These are phyloP conservation scores for Hemibagrus wyckioides DNA, from an alignment of 2,113 vertebrate species.

Conservation along the genomic window DNA sequence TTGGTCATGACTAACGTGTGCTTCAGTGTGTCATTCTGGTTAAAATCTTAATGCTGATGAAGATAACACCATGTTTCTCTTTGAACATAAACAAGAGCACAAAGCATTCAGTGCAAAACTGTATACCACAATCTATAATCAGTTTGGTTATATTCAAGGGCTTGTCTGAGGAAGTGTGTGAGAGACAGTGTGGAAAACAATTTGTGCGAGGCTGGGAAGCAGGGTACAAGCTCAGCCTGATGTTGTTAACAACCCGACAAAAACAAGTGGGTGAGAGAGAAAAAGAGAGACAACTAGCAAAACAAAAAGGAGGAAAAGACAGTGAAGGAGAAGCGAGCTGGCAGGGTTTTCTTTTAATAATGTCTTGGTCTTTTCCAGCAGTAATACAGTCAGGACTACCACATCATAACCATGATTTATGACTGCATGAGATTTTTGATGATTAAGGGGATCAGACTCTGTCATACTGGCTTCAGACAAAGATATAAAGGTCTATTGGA, in stretches of 20 bases:
- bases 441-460: background rate
- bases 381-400: background rate
- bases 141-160: background rate
- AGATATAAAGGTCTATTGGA: background rate
- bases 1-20: constrained; percentile 4
- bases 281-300: background rate
- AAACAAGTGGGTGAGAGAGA: constrained; percentile 10
- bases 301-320: background rate
- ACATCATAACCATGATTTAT: background rate
- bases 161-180: background rate
- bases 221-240: background rate
- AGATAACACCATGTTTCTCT: background rate
- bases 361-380: background rate
- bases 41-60: constrained; percentile 5
- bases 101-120: background rate
- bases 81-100: background rate
- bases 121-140: background rate
- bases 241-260: background rate
- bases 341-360: background rate
- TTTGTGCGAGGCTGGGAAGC: background rate
- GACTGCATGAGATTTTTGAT: background rate
- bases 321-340: background rate
- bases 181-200: background rate
- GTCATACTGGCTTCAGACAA: background rate
- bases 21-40: background rate